Evolutionary conservation across 2,113 vertebrate genomes (phyloP).

Genomic region (Bettongia penicillata): DNA sequence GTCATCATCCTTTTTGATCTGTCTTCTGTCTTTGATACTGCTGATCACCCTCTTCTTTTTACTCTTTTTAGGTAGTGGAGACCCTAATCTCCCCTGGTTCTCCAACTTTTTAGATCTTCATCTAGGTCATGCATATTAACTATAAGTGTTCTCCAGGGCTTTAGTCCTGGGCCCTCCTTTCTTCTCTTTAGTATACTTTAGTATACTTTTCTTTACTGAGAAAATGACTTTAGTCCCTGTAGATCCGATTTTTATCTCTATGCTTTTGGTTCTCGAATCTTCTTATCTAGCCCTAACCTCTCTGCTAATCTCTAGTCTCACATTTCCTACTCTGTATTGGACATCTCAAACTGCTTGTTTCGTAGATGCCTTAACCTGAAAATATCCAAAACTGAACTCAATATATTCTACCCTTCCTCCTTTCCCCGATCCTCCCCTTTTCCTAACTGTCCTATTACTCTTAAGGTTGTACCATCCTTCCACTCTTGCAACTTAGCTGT

Average conservation of each 20-base stretch:
- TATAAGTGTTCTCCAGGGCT: too few relatives aligned
- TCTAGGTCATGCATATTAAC: too few relatives aligned
- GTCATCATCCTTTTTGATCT: too few relatives aligned
- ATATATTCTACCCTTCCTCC: background rate
- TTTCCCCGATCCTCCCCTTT: background rate
- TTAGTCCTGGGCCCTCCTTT: too few relatives aligned
- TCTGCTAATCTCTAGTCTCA: too few relatives aligned
- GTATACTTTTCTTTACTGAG: too few relatives aligned
- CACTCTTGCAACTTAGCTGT: background rate
- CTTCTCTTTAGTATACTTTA: too few relatives aligned
- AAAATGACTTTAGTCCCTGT: background rate
- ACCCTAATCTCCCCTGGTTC: too few relatives aligned
- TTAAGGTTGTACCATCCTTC: background rate
- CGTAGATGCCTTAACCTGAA: background rate
- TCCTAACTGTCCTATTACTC: background rate
- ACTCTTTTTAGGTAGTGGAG: too few relatives aligned
- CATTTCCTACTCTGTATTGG: background rate
- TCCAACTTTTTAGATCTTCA: too few relatives aligned
- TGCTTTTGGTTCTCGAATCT: background rate
- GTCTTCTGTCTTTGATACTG: too few relatives aligned
- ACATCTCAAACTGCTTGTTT: background rate
- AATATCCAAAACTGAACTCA: background rate
- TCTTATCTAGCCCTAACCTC: background rate
- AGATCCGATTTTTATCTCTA: background rate
- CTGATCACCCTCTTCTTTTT: too few relatives aligned